Evolutionary conservation across 2,113 vertebrate species (phyloP).

Genomic region (mouse (Mus musculus)): DNA sequence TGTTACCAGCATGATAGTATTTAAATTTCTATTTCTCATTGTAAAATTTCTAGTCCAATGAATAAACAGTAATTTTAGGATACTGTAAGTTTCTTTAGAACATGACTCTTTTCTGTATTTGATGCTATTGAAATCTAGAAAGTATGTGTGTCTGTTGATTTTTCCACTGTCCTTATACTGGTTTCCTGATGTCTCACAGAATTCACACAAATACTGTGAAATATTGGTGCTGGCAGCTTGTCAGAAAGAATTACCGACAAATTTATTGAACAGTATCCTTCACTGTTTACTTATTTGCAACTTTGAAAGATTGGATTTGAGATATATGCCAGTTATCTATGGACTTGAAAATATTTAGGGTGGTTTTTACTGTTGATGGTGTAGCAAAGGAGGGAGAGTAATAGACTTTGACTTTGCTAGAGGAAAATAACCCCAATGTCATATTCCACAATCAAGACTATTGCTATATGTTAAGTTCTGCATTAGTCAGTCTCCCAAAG

Average conservation of each 20-base stretch:
- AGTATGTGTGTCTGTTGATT: background rate
- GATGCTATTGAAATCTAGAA: background rate
- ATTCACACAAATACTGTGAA: constrained; percentile 23
- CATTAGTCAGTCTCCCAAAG: background rate
- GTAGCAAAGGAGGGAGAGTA: background rate
- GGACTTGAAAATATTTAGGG: background rate
- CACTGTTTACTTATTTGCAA: constrained; percentile 49
- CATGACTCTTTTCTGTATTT: background rate
- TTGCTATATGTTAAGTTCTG: background rate
- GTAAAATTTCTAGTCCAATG: background rate
- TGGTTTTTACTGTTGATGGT: background rate
- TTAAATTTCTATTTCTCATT: background rate
- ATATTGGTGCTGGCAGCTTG: constrained; percentile 25
- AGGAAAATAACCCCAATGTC: background rate
- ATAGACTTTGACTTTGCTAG: background rate
- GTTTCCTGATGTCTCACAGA: background rate
- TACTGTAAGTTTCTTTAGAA: background rate
- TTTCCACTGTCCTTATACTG: background rate
- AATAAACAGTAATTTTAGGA: background rate
- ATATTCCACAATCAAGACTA: background rate
- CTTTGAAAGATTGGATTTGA: background rate
- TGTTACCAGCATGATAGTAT: background rate
- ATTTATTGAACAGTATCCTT: constrained; percentile 22
- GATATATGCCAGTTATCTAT: background rate
- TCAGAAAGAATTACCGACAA: constrained; percentile 4